Evolutionary conservation across 1,140 invertebrate genomes (phyloP), one percentile per base, ranked within the genome.

Genomic region (Branchinecta lynchi): DNA sequence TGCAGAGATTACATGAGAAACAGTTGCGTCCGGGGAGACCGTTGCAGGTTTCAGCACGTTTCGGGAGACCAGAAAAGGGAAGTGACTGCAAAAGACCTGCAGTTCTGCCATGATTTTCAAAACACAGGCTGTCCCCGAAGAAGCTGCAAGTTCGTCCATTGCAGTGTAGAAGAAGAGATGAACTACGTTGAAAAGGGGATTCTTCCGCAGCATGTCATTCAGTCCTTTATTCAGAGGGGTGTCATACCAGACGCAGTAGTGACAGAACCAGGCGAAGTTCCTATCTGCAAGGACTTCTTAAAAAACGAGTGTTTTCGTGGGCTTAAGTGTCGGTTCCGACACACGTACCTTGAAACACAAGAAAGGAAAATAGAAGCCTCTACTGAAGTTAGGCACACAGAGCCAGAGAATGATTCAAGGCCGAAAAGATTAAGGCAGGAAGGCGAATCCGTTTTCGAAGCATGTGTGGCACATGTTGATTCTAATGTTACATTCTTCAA

Each of bases 41-140:
- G 84, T 51, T 93, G 90, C 78, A 89, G 89, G 73, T 90, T 84
- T 74, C 80, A 83, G 43, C 87, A 89, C 75, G 83, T 83, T 71
- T 44, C 20, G 10, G n/a, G 7, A 6, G 77, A 78, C 78, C 73
- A 79, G 78, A 65, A 73, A 73, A 68, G 67, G 68, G 44, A 66
- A 21, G 17, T 43, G 45, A 17, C 51, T 43, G 32, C 7, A 21
- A 45, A 51, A 43, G 70, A 80, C 76, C 71, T 84, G n/a, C 80
- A 84, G n/a, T 91, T 92, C 76, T 92, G 89, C 76, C 89, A 91
- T 76, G 89, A 92, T 76, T 91, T 83, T 79, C 89, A 91, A 77
- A 91, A 91, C 77, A 85, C 83, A 12, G 81, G 83, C 69, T 88
- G 86, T 75, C 80, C 82, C 17, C 80, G 86, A 74, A 78, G 81